A percentile compares a stretch with the other conserved stretches of the same genome.
Evolutionary conservation across 1,140 invertebrate genomes (phyloP).

Genomic region (Lethrus apterus): DNA sequence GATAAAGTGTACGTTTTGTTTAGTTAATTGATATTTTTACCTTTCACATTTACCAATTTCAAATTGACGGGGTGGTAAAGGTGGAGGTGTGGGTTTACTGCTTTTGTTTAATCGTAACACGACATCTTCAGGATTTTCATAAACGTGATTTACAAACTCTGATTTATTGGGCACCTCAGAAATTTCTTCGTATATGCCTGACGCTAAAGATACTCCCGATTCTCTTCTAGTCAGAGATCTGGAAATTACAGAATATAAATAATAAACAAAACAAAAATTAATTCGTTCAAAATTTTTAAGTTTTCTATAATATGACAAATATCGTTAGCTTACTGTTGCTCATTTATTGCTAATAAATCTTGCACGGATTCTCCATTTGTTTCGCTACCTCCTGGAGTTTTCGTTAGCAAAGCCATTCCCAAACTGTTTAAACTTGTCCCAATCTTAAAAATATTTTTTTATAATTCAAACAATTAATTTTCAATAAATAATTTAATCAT

Average conservation of each 20-base stretch:
- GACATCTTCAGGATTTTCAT: slow-evolving; percentile 34
- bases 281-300: slow-evolving; percentile 6
- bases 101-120: slow-evolving; percentile 15
- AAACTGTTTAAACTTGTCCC: slow-evolving; percentile 36
- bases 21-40: not conserved
- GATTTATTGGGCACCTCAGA: slow-evolving; percentile 17
- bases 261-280: too few relatives aligned
- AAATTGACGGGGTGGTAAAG: slow-evolving; percentile 30
- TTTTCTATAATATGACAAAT: slow-evolving; percentile 1
- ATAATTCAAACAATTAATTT: not conserved
- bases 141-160: slow-evolving; percentile 23
- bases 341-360: slow-evolving; percentile 19
- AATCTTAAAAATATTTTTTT: slow-evolving; percentile 20
- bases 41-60: slow-evolving; percentile 13
- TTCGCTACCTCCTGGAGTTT: slow-evolving; percentile 41
- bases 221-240: slow-evolving; percentile 35
- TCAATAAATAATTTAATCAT: slow-evolving; percentile 1
- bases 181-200: slow-evolving; percentile 50
- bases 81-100: slow-evolving; percentile 23
- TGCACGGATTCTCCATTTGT: slow-evolving; percentile 27
- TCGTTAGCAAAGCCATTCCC: slow-evolving; percentile 38
- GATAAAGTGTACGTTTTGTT: not conserved
- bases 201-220: slow-evolving; percentile 45
- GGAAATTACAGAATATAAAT: too few relatives aligned
- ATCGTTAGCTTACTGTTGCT: slow-evolving; percentile 5